Evolutionary conservation across 2,113 vertebrate genomes (phyloP).

Genomic region (Scytalopus superciliaris): DNA sequence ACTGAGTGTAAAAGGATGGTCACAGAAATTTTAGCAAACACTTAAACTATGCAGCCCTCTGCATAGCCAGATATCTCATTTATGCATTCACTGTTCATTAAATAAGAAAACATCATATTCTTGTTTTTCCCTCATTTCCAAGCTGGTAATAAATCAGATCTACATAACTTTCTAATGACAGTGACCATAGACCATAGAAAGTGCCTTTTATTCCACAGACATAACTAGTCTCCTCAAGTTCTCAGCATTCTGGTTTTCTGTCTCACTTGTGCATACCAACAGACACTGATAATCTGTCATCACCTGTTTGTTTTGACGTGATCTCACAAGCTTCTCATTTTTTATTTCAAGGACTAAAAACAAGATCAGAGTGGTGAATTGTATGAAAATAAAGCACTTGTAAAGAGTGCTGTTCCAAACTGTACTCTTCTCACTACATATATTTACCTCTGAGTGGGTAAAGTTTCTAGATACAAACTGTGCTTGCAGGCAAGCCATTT

Average conservation of each 20-base stretch:
- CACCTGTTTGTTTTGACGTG: neutral
- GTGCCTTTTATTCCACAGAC: neutral
- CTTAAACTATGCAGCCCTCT: neutral
- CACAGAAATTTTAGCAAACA: neutral
- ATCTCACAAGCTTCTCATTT: neutral
- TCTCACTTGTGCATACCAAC: neutral
- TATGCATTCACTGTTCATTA: neutral
- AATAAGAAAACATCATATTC: neutral
- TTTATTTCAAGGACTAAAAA: slow-evolving; percentile 4
- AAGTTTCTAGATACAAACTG: neutral
- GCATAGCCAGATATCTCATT: neutral
- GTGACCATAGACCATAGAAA: neutral
- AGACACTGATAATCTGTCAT: neutral
- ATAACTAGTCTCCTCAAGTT: neutral
- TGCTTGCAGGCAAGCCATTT: neutral
- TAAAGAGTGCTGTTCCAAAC: neutral
- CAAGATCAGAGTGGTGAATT: neutral
- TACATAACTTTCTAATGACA: neutral
- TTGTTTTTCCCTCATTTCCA: neutral
- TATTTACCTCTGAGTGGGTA: neutral
- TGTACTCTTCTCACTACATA: neutral
- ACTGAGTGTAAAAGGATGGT: neutral
- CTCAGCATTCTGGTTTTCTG: neutral
- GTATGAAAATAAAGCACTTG: neutral
- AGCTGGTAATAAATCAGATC: neutral